Conservation (phyloP, 2,797 vertebrate species). For the Lagocephalus sceleratus region DNA sequence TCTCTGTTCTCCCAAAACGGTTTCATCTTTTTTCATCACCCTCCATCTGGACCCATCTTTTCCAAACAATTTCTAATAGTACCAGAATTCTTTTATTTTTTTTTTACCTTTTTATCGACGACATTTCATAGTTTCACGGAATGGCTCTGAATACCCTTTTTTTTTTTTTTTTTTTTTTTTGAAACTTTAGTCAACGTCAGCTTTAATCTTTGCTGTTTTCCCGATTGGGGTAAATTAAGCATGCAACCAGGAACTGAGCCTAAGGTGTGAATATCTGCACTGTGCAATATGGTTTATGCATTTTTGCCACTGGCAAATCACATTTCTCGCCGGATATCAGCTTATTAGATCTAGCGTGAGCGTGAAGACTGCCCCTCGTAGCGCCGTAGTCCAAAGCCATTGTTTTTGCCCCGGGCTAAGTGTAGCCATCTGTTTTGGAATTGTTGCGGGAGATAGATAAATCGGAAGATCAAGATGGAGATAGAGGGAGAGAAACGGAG, state of each 20-base stretch:
- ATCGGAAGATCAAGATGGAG: constrained; percentile 63
- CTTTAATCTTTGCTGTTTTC: constrained; percentile 28
- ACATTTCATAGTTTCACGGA: constrained; percentile 54
- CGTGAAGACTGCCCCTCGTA: constrained; percentile 55
- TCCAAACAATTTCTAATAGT: constrained; percentile 28
- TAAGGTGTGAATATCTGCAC: constrained; percentile 63
- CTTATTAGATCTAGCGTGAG: constrained; percentile 66
- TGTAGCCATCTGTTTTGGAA: constrained; percentile 75
- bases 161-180: constrained; percentile 14
- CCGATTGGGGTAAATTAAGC: constrained; percentile 56
- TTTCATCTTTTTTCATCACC: constrained; percentile 70
- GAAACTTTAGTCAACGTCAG: constrained; percentile 50
- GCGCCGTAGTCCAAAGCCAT: constrained; percentile 64
- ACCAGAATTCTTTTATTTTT: constrained; percentile 23
- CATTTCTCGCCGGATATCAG: constrained; percentile 62
- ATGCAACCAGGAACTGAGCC: constrained; percentile 63
- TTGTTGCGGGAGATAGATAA: constrained; percentile 67
- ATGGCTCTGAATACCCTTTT: constrained; percentile 41
- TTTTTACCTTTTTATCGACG: constrained; percentile 46
- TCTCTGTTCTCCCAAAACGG: constrained; percentile 65
- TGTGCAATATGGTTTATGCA: constrained; percentile 63
- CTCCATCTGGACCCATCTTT: constrained; percentile 67
- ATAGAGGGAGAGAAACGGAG: constrained; percentile 38
- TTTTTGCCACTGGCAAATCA: constrained; percentile 64
- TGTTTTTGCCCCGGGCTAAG: constrained; percentile 67